These are phyloP conservation scores for Chromobotia macracanthus DNA, from an alignment of 2,797 vertebrate species.

Conservation along the genomic window DNA sequence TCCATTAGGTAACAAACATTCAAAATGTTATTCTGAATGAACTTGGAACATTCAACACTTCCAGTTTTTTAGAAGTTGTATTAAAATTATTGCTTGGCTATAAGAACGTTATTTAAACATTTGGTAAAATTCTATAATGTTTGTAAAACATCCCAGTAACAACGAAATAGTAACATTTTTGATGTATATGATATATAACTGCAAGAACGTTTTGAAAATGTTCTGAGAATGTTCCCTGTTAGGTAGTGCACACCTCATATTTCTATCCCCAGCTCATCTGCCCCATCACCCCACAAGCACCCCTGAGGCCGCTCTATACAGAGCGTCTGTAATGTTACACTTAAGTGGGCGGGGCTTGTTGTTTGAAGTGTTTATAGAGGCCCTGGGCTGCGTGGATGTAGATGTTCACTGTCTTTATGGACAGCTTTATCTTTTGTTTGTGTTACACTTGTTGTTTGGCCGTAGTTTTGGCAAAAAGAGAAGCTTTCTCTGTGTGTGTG, in stretches of 20 bases:
- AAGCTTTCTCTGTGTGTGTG: background rate
- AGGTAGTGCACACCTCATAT: conserved; percentile 18
- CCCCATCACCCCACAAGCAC: background rate
- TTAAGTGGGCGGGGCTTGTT: conserved; percentile 68
- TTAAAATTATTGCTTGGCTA: too few species aligned
- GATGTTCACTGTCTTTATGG: background rate
- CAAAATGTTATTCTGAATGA: too few species aligned
- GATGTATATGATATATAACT: too few species aligned
- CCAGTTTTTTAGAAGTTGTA: too few species aligned
- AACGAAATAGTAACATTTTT: too few species aligned
- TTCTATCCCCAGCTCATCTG: conserved; percentile 34
- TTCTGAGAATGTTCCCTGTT: too few species aligned
- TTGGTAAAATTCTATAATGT: too few species aligned
- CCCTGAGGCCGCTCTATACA: conserved; percentile 70
- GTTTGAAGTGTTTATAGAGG: conserved; percentile 65
- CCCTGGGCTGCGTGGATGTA: background rate
- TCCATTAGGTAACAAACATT: too few species aligned
- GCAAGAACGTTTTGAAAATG: too few species aligned
- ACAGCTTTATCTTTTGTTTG: background rate
- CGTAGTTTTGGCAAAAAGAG: background rate
- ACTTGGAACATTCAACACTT: too few species aligned
- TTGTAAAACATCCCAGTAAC: too few species aligned
- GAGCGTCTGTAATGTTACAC: conserved; percentile 76
- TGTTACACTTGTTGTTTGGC: background rate
- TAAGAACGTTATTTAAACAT: too few species aligned